These are phyloP conservation scores for Sitta carolinensis DNA, from an alignment of 2,797 vertebrate genomes.

Conservation along the genomic window DNA sequence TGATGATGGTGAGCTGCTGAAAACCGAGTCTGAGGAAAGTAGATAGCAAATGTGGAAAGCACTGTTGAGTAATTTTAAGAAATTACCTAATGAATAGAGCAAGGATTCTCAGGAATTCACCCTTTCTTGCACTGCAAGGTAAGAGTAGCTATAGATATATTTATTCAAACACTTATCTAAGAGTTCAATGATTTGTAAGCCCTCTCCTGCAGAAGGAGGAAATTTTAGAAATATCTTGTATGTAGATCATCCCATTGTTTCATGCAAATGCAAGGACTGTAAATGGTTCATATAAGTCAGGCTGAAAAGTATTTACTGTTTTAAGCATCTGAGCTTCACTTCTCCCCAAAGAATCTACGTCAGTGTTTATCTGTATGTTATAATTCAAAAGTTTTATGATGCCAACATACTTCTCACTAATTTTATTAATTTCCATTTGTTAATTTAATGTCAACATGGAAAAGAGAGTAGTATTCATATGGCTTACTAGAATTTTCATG, in stretches of 20 bases:
- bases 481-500: background rate
- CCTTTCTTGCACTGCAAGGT: background rate
- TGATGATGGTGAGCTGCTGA: background rate
- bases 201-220: background rate
- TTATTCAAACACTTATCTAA: background rate
- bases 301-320: background rate
- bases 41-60: background rate
- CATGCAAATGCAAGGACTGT: background rate
- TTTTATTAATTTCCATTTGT: background rate
- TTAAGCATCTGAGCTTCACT: background rate
- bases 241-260: background rate
- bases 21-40: background rate
- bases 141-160: background rate
- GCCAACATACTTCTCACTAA: background rate
- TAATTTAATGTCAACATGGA: background rate
- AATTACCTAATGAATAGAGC: background rate
- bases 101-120: background rate
- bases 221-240: background rate
- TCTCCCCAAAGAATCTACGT: background rate
- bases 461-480: background rate
- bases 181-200: background rate
- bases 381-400: background rate
- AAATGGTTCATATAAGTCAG: background rate
- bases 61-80: background rate
- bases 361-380: background rate